Evolutionary conservation across 2,797 vertebrate species (phyloP), one percentile per base, ranked within the genome.

Genomic region (Anguilla marmorata): DNA sequence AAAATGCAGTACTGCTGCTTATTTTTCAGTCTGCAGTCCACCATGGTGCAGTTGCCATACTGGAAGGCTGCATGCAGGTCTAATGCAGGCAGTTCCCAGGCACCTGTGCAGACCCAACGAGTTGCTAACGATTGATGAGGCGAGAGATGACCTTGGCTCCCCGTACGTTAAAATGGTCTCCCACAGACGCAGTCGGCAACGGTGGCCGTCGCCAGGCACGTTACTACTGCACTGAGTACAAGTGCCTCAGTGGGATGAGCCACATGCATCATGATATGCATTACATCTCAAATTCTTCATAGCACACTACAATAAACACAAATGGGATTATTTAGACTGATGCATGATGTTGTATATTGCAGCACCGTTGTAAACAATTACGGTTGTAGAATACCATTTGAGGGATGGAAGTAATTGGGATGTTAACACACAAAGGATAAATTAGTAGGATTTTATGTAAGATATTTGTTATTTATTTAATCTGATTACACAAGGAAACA

Each of bases 241-340:
- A 12, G 72, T 4, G 11, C 24, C 33, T 45, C 16, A 41, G 5
- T 79, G 69, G 69, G 69, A 74, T 74, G 30, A 21, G 69, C 19
- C 74, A 14, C 27, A 7, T 16, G 50, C 4, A 74, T 72, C 87
- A 72, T 85, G 21, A 74, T 30, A 84, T 52, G 30, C 6, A 19
- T 85, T 21, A 85, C n/a, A 85, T 30, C 7, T 19, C 30, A 14
- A 7, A 48, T 82, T 82, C 7, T 11, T 82, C 45, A 24, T 50
- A 50, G 21, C 3, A 50, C 87, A 84, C 30, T 74, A 85, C 87
- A 84, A 54, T 85, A 85, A 72, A 88, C 41, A 82, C 52, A 88
- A 74, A 66, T 85, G 82, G 33, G 82, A 85, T 21, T 80, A 79
- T 69, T 88, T 69, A 74, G 79, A 37, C 48, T 56, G 60, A 84